Evolutionary conservation across 2,113 vertebrate species (phyloP), one percentile per base, ranked within the genome.

Genomic region (Carettochelys insculpta): DNA sequence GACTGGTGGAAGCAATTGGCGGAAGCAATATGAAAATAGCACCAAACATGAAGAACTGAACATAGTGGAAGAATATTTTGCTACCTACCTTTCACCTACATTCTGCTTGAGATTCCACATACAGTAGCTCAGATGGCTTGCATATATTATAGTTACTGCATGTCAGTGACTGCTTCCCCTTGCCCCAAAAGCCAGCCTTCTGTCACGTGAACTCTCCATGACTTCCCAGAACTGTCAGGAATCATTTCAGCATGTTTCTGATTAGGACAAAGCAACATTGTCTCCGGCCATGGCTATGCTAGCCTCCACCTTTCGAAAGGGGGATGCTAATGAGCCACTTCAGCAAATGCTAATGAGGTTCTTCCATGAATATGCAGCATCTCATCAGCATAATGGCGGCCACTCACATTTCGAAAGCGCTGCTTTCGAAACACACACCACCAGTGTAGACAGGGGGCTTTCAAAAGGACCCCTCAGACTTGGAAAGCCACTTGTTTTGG

Each of bases 211-310:
- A 96, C 93, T 92, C 41, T 91, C 45, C 54, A 94, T 92, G 88
- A 92, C 90, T 96, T 96, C 80, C 88, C 51, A 9, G 6, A 95
- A 96, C 91, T 89, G 92, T 95, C 94, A 95, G 93, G 94, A 97
- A 90, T 65, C 89, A 52, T 97, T 97, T 93, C 92, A n/a, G 77
- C 92, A 73, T 90, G 88, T 75, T 92, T 94, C 96, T 83, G 93
- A 89, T 88, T 97, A 96, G 92, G 96, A 95, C 90, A 96, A 93
- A 93, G 87, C 34, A 93, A 88, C 77, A 78, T 85, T 95, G 88
- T 91, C 82, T 96, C 96, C 85, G 94, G n/a, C n/a, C n/a, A n/a
- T n/a, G n/a, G n/a, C n/a, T n/a, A n/a, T n/a, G n/a, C n/a, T n/a
- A n/a, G n/a, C n/a, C n/a, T n/a, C n/a, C n/a, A n/a, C n/a, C n/a